Base-by-base conservation (phyloP, 2,797 vertebrate genomes). In the Myiotriccus ornatus region DNA sequence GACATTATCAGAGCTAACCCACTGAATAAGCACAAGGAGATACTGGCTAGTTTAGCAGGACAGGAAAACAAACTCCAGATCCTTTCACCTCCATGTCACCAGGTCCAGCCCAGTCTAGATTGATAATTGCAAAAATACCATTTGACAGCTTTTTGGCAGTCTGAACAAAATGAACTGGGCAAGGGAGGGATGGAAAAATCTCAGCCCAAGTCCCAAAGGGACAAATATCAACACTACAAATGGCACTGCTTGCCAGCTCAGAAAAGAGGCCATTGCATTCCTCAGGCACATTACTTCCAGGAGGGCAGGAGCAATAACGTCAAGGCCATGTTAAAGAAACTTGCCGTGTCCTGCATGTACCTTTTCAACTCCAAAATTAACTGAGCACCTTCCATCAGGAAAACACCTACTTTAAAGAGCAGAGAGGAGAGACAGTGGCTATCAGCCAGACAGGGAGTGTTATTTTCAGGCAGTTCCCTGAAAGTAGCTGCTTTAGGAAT, bases 71-170 rank as follows among this genome's bases (percentile, higher is more conserved):
- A 63, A 76, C 20, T 91, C 52, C 67, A 60, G 77, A 90, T 84
- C 85, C 89, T 94, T 94, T 96, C 85, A 89, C 74, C 74, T 94
- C 59, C 53, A 25, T 90, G 89, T 91, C 94, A 91, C 63, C 70
- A 82, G 47, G 74, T 86, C 67, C 87, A 94, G 77, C 47, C 47
- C 68, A 49, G 69, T 76, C 65, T 62, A 86, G 73, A 92, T 16
- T 81, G 89, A 82, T 90, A 60, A 68, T 30, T 90, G 71, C 74
- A 91, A 68, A 94, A 94, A 88, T 79, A 80, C 67, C 44, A 65
- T 84, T 88, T 90, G 93, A 96, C 95, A 96, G 85, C 63, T 90
- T 93, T 93, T 90, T 95, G 95, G 95, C 91, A 84, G 3, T 14
- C 63, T 60, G 30, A 41, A 73, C 55, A 79, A 90, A 96, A 93